A percentile compares a stretch with the other conserved stretches of the same genome.
Conservation (phyloP, 2,888 invertebrate genomes). For the Pollenia angustigena region DNA sequence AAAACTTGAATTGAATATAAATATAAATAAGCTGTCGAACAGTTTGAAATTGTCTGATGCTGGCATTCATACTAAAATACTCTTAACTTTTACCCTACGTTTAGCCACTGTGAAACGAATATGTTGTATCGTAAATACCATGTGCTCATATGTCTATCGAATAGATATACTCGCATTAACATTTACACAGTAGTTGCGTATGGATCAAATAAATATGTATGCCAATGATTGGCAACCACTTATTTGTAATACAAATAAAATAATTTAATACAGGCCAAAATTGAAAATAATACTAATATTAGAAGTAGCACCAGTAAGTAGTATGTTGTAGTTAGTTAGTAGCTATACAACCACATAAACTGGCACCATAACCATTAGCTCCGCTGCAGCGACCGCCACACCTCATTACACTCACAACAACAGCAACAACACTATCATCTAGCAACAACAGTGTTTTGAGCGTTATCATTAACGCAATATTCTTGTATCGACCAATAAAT, state of each 20-base stretch:
- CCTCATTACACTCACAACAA: background rate
- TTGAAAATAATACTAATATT: constrained; percentile 31
- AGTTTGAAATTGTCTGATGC: no score
- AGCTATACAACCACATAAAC: constrained; percentile 7
- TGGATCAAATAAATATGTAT: constrained; percentile 28
- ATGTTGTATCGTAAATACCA: constrained; percentile 41
- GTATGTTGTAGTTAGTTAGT: background rate
- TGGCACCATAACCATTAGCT: background rate
- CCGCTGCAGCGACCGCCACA: background rate
- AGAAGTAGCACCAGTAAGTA: background rate
- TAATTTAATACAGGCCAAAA: constrained; percentile 57
- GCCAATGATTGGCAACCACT: constrained; percentile 27
- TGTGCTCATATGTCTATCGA: constrained; percentile 26
- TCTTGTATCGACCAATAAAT: constrained; percentile 19
- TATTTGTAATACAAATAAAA: constrained; percentile 60
- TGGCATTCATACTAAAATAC: no score
- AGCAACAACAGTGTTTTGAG: constrained; percentile 6
- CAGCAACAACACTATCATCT: background rate
- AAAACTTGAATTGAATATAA: no score
- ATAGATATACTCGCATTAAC: constrained; percentile 8
- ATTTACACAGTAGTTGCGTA: constrained; percentile 31
- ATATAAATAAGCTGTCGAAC: no score
- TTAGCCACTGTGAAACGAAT: constrained; percentile 22
- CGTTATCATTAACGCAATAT: constrained; percentile 7
- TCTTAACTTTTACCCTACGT: background rate